Evolutionary conservation across 2,888 invertebrate species (phyloP), one percentile per base, ranked within the genome.

Genomic region (Tromatobia lineatoria): DNA sequence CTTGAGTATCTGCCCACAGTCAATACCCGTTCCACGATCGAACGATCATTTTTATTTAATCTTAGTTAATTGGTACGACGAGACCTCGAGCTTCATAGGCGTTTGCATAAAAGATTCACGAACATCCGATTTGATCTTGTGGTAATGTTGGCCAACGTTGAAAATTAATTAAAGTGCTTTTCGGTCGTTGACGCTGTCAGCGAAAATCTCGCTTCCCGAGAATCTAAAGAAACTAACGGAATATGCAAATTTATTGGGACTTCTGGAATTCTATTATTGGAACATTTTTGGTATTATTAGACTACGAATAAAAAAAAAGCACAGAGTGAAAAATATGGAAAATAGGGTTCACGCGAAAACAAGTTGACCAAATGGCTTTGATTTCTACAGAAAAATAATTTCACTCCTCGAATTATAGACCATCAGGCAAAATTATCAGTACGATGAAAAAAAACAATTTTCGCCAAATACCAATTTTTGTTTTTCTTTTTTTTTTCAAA

Each of bases 31-130:
- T 74, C 64, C 45, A 25, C 70, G 74, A 61, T 75, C 81, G 78
- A 84, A 78, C 50, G 79, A 75, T 71, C 52, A 71, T 83, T 77
- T 80, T 73, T 69, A 84, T 82, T 85, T 66, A 75, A 85, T 75
- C 75, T 70, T 20, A 50, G 45, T 71, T 85, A 85, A 85, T 85
- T 85, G 78, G 78, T 50, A 70, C 75, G 29, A 71, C 74, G 69
- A 74, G 71, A 61, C 61, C 18, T 47, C 42, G 38, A 54, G 54
- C 64, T 47, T 61, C 13, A 50, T 20, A 34, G 59, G 34, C 57
- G 8, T 82, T 76, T 71, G 70, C 83, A 83, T 74, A 79, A 79
- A 29, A 38, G 64, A 20, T 64, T 23, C 34, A 13, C 7, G 15
- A 45, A 67, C 20, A 67, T 67, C 45, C 45, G n/a, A 66, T 64